Evolutionary conservation across 2,888 invertebrate species (phyloP).

Genomic region (Muscina levida): DNA sequence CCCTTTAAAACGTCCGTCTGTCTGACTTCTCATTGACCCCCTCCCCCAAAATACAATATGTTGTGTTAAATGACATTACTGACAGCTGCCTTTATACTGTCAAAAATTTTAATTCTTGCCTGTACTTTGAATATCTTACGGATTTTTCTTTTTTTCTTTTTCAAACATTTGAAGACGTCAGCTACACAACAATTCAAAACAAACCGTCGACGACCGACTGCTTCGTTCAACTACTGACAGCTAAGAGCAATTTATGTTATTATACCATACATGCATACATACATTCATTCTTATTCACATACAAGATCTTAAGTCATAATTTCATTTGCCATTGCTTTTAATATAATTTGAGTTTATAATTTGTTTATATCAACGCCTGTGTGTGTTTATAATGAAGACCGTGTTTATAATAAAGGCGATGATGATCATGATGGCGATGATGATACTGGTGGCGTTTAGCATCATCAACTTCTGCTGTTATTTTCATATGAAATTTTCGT

Average conservation of each 20-base stretch:
- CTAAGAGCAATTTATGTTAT: slow-evolving; percentile 8
- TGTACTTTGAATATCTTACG: slow-evolving; percentile 23
- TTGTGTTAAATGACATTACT: slow-evolving; percentile 59
- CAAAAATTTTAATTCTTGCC: slow-evolving; percentile 45
- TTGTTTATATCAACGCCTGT: slow-evolving; percentile 29
- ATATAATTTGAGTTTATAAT: slow-evolving; percentile 26
- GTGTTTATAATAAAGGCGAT: neutral
- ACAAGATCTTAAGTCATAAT: too few species aligned
- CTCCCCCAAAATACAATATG: too few species aligned
- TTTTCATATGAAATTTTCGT: slow-evolving; percentile 34
- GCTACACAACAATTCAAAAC: neutral
- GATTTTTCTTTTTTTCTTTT: neutral
- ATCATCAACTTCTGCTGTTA: slow-evolving; percentile 20
- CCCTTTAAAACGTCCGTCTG: too few species aligned
- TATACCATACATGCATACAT: neutral
- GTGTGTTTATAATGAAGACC: slow-evolving; percentile 36
- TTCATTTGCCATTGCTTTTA: slow-evolving; percentile 14
- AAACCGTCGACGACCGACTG: neutral
- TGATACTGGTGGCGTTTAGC: neutral
- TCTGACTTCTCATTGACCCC: too few species aligned
- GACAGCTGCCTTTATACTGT: slow-evolving; percentile 65
- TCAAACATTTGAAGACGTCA: neutral
- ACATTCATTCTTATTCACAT: too few species aligned
- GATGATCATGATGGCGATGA: neutral
- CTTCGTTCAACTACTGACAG: neutral